A percentile compares a stretch with the other conserved stretches of the same genome.
These are phyloP conservation scores for Ooceraea biroi DNA, from an alignment of 1,140 invertebrate genomes.

Conservation along the genomic window DNA sequence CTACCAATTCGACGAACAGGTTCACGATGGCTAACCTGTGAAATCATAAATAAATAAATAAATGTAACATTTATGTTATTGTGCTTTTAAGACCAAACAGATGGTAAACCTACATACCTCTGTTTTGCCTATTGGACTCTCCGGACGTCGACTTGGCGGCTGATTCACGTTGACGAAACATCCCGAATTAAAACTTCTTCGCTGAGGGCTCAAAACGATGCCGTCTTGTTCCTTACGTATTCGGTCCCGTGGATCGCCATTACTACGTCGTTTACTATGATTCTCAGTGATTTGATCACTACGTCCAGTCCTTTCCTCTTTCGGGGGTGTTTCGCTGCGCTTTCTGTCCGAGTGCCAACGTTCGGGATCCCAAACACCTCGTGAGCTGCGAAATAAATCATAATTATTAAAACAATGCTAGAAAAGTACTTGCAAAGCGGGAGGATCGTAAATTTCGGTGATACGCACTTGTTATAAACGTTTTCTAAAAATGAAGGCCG, in stretches of 20 bases:
- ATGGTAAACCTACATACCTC: constrained; percentile 73
- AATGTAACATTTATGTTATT: no score
- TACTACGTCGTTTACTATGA: constrained; percentile 85
- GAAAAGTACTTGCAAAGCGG: neutral
- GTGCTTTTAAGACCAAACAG: neutral
- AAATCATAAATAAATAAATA: constrained; percentile 36
- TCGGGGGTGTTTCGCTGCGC: constrained; percentile 88
- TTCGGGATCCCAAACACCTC: constrained; percentile 89
- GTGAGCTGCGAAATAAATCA: constrained; percentile 81
- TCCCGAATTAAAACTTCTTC: constrained; percentile 93
- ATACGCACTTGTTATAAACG: constrained; percentile 86
- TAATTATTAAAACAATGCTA: constrained; percentile 17
- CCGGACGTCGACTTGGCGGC: constrained; percentile 84
- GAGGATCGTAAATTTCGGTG: neutral
- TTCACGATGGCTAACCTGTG: constrained; percentile 84
- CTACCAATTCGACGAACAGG: constrained; percentile 91
- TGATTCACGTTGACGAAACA: constrained; percentile 89
- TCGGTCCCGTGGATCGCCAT: constrained; percentile 92
- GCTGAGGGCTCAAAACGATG: constrained; percentile 93
- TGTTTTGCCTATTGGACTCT: constrained; percentile 86
- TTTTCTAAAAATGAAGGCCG: constrained; percentile 88
- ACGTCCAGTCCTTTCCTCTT: constrained; percentile 86
- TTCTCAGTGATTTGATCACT: constrained; percentile 79
- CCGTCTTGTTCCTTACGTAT: constrained; percentile 93
- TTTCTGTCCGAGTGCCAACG: constrained; percentile 87